Evolutionary conservation across 2,888 invertebrate species (phyloP), one percentile per base, ranked within the genome.

Genomic region (Ormyrus rosae): DNA sequence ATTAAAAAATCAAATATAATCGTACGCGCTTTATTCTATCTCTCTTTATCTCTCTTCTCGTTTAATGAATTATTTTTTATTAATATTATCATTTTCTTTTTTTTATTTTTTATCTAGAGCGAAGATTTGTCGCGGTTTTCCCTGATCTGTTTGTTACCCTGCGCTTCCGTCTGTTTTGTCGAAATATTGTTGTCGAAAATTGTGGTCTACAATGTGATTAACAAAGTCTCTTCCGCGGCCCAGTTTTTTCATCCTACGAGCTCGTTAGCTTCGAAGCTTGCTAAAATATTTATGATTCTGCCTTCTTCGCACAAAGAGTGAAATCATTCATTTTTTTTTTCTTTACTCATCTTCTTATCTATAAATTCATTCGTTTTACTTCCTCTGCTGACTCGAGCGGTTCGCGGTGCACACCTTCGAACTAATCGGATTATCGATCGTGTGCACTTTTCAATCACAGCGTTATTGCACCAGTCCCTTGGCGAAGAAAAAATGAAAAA

Each of bases 41-140:
- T 67, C 60, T 64, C 58, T 53, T 48, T 64, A 56, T 72, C 82
- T 82, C 63, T 77, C 71, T 78, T 74, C 67, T 69, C 68, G 70
- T 78, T 80, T 81, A 82, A 74, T 74, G 77, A 83, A 83, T 83
- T 81, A 85, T 79, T 75, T 86, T 87, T 76, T 81, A 63, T 63
- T 73, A 50, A 64, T 19, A 60, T 69, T 69, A 53, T 34, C 63
- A 63, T 68, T 63, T 19, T 86, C 86, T 84, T 86, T 85, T 86
- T 85, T 87, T 89, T 89, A 89, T 89, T 88, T 90, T 90, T 89
- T 34, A 34, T 34, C 34, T 34, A 34, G 34, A 34, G 34, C 90
- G 88, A 90, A 90, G 90, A 90, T 90, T 90, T 90, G 90, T 90
- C 90, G 90, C 90, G 90, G 90, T 90, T 90, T 90, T 90, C 90